Evolutionary conservation across 2,888 invertebrate genomes (phyloP), one percentile per base, ranked within the genome.

Genomic region (Gymnocheta viridis): DNA sequence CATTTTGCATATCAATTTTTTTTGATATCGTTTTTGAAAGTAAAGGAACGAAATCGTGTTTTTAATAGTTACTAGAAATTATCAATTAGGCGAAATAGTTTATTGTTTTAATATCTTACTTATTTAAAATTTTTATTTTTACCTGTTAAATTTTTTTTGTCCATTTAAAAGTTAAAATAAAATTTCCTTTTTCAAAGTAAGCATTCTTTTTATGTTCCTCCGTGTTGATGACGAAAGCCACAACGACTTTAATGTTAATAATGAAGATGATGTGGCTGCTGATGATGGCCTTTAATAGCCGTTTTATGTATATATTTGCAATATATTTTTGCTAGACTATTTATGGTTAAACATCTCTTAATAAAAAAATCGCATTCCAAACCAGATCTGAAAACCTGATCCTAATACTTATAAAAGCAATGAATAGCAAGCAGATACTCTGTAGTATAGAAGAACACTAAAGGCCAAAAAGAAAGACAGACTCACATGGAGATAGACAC

Each of bases 221-320:
- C 44, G 49, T 60, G 67, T 32, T 62, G 54, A 74, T 54, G 82
- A 82, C 85, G 82, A 85, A 85, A 83, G 85, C 66, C 72, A 86
- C 85, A 84, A 82, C 85, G 85, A 47, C 44, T 41, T 86, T 85
- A 87, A 85, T 86, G 86, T 86, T 78, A 62, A 79, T 69, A 78
- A 74, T 66, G 22, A 69, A n/a, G 56, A 22, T 49, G 41, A 64
- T 60, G 49, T 64, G 35, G 69, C 84, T 86, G 85, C 79, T 60
- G 66, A 51, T 72, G 35, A 41, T 44, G 64, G 29, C 29, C 74
- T 44, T 67, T 60, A 78, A 58, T 54, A 51, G 67, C 54, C 47
- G 27, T n/a, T 12, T 70, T 72, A 29, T 14, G 29, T 78, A 58
- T 10, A 14, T 41, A 47, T 66, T 66, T 66, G 17, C 29, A 60